Percentiles rank a stretch among this genome's conserved stretches.
These are phyloP conservation scores for Percina caprodes DNA, from an alignment of 2,113 vertebrate species.

Conservation along the genomic window DNA sequence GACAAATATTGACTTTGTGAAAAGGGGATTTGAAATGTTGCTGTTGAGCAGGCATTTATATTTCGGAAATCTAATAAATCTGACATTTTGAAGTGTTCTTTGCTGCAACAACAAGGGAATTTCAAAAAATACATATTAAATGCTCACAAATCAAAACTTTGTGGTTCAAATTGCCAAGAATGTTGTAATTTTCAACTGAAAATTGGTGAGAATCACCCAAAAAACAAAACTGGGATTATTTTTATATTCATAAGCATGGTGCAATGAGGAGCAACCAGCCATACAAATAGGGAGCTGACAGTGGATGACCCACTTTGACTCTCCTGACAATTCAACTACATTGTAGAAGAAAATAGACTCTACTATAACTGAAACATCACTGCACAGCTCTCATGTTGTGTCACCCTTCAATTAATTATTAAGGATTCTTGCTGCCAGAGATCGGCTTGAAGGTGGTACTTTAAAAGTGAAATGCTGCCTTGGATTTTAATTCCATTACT, in stretches of 20 bases:
- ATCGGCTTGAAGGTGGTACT: background rate
- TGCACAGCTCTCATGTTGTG: constrained; percentile 40
- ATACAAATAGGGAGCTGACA: constrained; percentile 11
- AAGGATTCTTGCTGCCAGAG: constrained; percentile 4
- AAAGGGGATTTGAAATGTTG: background rate
- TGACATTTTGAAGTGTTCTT: background rate
- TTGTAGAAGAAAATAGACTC: constrained; percentile 20
- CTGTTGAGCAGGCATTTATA: background rate
- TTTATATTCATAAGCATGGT: background rate
- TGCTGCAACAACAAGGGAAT: background rate
- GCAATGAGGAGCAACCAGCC: constrained; percentile 8
- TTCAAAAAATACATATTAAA: background rate
- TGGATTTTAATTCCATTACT: background rate
- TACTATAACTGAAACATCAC: constrained; percentile 23
- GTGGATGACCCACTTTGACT: constrained; percentile 59
- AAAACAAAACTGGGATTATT: background rate
- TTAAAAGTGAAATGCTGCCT: background rate
- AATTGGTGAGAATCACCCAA: background rate
- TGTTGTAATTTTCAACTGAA: background rate
- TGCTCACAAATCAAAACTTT: background rate
- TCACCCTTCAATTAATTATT: constrained; percentile 20
- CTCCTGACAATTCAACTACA: constrained; percentile 37
- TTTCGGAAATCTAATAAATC: background rate
- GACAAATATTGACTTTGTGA: background rate
- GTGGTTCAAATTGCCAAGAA: background rate